These are phyloP conservation scores for Sebastes itinus DNA, from an alignment of 2,797 vertebrate species.

Conservation along the genomic window DNA sequence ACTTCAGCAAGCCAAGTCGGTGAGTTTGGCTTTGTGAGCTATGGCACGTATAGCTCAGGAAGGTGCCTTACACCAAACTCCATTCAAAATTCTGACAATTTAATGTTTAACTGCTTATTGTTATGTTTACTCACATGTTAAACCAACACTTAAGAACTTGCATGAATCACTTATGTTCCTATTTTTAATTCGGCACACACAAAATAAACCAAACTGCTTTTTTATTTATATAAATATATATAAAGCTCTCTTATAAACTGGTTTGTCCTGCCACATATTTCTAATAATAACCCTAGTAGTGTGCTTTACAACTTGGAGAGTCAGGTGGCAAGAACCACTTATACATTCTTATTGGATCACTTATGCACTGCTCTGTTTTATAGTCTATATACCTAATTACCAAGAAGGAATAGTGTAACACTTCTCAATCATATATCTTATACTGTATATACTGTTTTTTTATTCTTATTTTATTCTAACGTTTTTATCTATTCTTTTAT, in stretches of 20 bases:
- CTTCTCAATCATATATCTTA: too few species aligned
- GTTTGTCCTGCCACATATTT: not conserved
- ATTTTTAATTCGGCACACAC: not conserved
- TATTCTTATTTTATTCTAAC: too few species aligned
- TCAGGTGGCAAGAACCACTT: not conserved
- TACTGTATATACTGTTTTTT: too few species aligned
- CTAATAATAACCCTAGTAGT: not conserved
- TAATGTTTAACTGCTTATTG: not conserved
- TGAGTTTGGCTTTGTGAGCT: not conserved
- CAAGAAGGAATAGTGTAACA: not conserved
- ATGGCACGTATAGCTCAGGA: not conserved
- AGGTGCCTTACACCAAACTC: not conserved
- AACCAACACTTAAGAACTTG: accelerated
- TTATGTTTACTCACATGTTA: not conserved
- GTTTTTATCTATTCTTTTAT: too few species aligned
- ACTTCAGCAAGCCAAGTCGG: not conserved
- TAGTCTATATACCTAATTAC: not conserved
- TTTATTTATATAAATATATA: not conserved
- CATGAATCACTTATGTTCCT: not conserved
- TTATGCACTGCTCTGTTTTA: not conserved
- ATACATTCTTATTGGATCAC: not conserved
- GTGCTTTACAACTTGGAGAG: not conserved
- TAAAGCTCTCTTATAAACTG: not conserved
- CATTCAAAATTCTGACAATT: not conserved
- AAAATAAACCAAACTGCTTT: accelerated